Conservation (phyloP, 2,113 vertebrate genomes). For the Salvelinus fontinalis region DNA sequence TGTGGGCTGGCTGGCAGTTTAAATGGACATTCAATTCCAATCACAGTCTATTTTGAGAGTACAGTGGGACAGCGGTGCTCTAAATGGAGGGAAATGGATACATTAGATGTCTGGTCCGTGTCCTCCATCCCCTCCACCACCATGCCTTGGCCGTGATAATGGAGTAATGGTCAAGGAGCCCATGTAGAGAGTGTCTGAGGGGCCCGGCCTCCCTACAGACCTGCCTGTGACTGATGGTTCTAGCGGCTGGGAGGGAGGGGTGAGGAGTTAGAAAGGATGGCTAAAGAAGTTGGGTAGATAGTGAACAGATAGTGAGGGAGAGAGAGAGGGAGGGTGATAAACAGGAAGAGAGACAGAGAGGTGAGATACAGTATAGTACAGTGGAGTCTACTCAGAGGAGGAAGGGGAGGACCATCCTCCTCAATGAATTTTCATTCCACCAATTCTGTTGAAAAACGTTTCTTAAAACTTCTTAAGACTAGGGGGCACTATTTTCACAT, state of each 20-base stretch:
- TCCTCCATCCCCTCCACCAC: conserved; percentile 51
- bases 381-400: too few species aligned
- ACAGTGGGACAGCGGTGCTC: conserved; percentile 58
- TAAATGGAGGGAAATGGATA: conserved; percentile 77
- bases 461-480: too few species aligned
- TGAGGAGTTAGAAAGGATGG: neutral
- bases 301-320: conserved; percentile 14
- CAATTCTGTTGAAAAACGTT: too few species aligned
- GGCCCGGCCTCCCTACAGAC: conserved; percentile 59
- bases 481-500: too few species aligned
- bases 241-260: neutral
- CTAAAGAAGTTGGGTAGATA: neutral
- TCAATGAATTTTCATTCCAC: too few species aligned
- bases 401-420: too few species aligned
- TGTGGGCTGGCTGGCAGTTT: conserved; percentile 66
- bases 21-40: conserved; percentile 80
- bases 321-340: conserved; percentile 10
- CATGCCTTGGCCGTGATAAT: conserved; percentile 59
- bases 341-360: too few species aligned
- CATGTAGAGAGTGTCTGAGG: conserved; percentile 54
- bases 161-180: conserved; percentile 75
- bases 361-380: too few species aligned
- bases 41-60: conserved; percentile 72
- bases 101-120: conserved; percentile 73
- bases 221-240: conserved; percentile 42